Evolutionary conservation across 2,888 invertebrate species (phyloP), one percentile per base, ranked within the genome.

Genomic region (Dryobotodes eremita): DNA sequence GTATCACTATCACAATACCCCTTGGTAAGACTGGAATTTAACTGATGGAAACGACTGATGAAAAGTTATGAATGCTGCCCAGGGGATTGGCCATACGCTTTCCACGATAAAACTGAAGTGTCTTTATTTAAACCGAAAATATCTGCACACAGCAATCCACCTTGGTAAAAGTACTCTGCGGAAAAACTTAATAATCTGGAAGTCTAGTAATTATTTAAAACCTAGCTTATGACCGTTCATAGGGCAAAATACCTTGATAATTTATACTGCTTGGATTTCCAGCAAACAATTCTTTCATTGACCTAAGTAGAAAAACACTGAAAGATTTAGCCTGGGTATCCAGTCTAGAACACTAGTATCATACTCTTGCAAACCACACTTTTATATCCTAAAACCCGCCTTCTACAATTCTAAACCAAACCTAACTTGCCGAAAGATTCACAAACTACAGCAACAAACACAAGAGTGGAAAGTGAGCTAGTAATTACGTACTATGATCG

Each of bases 401-500:
- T 8, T 42, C 5, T 15, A 48, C 26, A 59, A 23, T 70, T 70
- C 36, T 36, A 69, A 80, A 36, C 15, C n/a, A 11, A 50, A 68
- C 2, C 11, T 31, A 59, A 70, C 53, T 70, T 26, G 23, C 69
- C 59, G 20, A 76, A 79, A 81, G 70, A 66, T 31, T 77, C 26
- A 48, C 59, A 79, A 64, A 46, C 42, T 55, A 66, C 66, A 68
- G 11, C 80, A 11, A 72, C 78, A 73, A 86, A 72, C 70, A 65
- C 17, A 23, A 55, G 36, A 70, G 59, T 75, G 46, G 53, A 84
- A 84, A 81, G 74, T 81, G 78, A 84, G 55, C n/a, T 6, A 71
- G 92, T 92, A 94, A 94, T 94, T 94, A 93, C 91, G 86, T 69
- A 72, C 80, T 89, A 92, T 94, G 94, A 94, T 95, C 95, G 94